Base-by-base conservation (phyloP, 1,140 invertebrate species). In the Heliconius hermathena region DNA sequence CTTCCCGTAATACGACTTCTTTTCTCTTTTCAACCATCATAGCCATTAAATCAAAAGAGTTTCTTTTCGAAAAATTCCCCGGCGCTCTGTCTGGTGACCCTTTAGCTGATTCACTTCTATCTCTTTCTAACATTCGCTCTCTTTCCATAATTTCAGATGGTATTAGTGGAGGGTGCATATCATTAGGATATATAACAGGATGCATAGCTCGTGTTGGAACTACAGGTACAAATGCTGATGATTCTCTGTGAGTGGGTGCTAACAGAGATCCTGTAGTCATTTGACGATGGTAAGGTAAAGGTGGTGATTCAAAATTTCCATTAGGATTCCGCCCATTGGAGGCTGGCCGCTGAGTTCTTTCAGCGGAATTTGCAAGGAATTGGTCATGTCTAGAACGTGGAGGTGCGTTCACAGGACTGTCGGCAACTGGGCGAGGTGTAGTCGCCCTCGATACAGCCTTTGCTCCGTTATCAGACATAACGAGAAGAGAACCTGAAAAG, bases 1-100 rank as follows among this genome's bases (percentile, higher is more conserved):
- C 96, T 86, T 97, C 96, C 26, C 96, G 91, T 41, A 97, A 88
- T 0, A 97, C 97, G 75, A 98, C 92, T 85, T 98, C 97, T 88
- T 98, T 98, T 36, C 97, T 95, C 88, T 98, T 98, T 88, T 98
- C 97, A 0, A 97, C 97, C 97, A 98, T 97, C 96, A 98, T 97
- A 29, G 97, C 97, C 95, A 97, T 97, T 79, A 98, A 96, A 82
- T 98, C 97, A 87, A 97, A 97, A 3, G 97, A 96, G 26, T 94
- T 95, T 83, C 94, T 90, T 77, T 95, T 95, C 20, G 87, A 94
- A 91, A 84, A 95, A 91, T 84, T 96, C 92, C 81, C 96, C 83
- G 82, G 90, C 82, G 70, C 86, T 81, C 90, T 90, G 74, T 94
- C 90, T 8, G 93, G 90, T 20, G 93, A 89, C 71, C 95, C 93